Evolutionary conservation across 1,140 invertebrate species (phyloP).

Genomic region (Neuroterus valhalla): DNA sequence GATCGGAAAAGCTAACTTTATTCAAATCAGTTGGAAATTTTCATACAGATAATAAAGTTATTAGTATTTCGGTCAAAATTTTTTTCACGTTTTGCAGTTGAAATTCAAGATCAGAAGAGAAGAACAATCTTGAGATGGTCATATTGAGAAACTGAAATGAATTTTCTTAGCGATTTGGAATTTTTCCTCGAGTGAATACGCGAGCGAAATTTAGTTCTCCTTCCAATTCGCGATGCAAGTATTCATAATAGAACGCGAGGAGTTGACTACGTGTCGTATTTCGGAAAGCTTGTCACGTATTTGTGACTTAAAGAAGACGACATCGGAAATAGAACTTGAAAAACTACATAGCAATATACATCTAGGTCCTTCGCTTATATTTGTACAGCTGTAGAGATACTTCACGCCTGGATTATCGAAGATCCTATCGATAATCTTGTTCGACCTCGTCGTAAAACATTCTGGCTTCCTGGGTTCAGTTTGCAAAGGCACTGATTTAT

Average conservation of each 20-base stretch:
- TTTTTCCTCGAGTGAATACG: neutral
- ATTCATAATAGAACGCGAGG: neutral
- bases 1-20: neutral
- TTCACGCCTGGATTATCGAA: conserved; percentile 25
- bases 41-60: neutral
- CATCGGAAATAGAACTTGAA: conserved; percentile 5
- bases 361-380: neutral
- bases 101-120: neutral
- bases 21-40: neutral
- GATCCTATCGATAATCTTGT: conserved; percentile 30
- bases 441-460: conserved; percentile 23
- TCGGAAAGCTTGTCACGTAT: conserved; percentile 5
- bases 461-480: conserved; percentile 9
- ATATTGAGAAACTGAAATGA: conserved; percentile 13
- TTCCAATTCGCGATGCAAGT: neutral
- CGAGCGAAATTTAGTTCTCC: neutral
- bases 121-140: neutral
- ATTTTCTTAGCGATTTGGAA: neutral
- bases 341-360: neutral
- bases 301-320: neutral
- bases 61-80: neutral
- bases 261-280: conserved; percentile 20
- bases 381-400: neutral
- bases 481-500: conserved; percentile 24
- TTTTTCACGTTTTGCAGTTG: neutral